These are phyloP conservation scores for Heterodera filipjevi DNA, from an alignment of 2,888 invertebrate genomes.

Conservation along the genomic window DNA sequence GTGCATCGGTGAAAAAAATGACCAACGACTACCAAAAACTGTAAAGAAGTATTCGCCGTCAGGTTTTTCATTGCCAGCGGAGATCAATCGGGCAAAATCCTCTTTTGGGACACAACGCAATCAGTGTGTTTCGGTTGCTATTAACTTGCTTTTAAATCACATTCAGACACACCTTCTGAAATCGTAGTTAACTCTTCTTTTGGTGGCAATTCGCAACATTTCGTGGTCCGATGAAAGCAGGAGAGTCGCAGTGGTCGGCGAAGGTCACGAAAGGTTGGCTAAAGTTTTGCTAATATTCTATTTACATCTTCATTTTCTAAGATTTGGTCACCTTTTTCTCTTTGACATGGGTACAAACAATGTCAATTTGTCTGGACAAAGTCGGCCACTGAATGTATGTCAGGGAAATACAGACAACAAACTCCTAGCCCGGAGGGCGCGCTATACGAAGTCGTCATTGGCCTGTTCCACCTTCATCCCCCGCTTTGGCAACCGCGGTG, in stretches of 20 bases:
- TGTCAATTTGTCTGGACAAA: conserved; percentile 64
- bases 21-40: no score
- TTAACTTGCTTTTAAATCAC: not conserved
- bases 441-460: no score
- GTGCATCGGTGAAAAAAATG: no score
- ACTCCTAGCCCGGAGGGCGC: no score
- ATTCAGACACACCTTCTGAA: conserved; percentile 59
- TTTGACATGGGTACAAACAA: conserved; percentile 85
- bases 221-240: conserved; percentile 96
- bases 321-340: conserved; percentile 94
- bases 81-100: conserved; percentile 90
- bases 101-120: conserved; percentile 97
- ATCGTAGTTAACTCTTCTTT: conserved; percentile 94
- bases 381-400: conserved; percentile 52
- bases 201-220: conserved; percentile 93
- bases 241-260: conserved; percentile 92
- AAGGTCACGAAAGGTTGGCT: conserved; percentile 84
- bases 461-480: no score
- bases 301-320: conserved; percentile 59
- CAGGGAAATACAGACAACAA: no score
- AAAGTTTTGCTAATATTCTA: no score
- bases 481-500: no score
- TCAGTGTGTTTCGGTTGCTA: conserved; percentile 12
- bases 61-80: conserved; percentile 86
- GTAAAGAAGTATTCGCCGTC: conserved; percentile 98